Base-by-base conservation (phyloP, 2,888 invertebrate species). In the Dasysyrphus tricinctus region DNA sequence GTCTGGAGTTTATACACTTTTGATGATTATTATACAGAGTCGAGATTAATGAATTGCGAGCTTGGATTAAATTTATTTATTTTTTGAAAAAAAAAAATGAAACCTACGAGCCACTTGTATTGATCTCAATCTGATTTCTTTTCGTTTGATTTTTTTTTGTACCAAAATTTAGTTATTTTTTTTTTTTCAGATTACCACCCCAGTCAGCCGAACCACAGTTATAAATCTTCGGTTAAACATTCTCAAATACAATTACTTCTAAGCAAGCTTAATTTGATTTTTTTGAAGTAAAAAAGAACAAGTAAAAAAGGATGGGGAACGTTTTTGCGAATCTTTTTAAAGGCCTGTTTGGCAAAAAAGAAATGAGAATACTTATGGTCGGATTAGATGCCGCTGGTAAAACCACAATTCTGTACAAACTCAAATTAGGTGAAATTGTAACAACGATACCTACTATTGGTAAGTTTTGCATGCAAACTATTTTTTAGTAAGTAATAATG, bases 311-410 rank as follows among this genome's bases (percentile, higher is more conserved):
- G 94, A 99, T 99, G 99, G 99, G 99, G 94, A 98, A 98, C 95
- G 96, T 98, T 94, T 98, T 99, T 94, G 96, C 97, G 92, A 97
- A 96, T 94, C 95, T 99, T 93, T 99, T 99, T 94, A 98, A 98
- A 95, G 97, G 98, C 95, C 97, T 99, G 90, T 99, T 99, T 94
- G 99, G 99, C 94, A 99, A 99, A 94, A 99, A 99, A 93, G 99
- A 99, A 95, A 99, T 99, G 99, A 97, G 99, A 95, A 99, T 99
- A 96, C 95, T 99, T 94, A 99, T 99, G 99, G 98, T 98, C 91
- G 98, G 98, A 93, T 95, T 98, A 93, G 99, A 99, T 95, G 99
- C 99, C 92, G 99, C 99, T 94, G 99, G 99, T 95, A 99, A 99
- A 96, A 99, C 99, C 93, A 99, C 99, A 94, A 99, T 99, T 94